A percentile compares a stretch with the other conserved stretches of the same genome.
Conservation (phyloP, 30 jellyfish, hydroid and myxozoan genomes). For the Turritopsis dohrnii region DNA sequence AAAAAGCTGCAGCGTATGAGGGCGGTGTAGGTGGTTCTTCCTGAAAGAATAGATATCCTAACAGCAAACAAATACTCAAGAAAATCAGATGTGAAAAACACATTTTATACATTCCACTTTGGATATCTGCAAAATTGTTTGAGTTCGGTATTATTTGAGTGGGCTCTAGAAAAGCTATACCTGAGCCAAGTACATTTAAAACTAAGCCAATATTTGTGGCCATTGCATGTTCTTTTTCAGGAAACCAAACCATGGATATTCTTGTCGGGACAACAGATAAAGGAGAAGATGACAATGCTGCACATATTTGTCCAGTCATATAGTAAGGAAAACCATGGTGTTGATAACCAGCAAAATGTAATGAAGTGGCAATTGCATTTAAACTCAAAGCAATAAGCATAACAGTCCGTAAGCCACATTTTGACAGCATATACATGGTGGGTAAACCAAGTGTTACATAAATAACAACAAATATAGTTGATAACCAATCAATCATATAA, state of each 20-base stretch:
- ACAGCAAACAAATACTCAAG: background rate
- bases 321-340: background rate
- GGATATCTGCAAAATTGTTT: background rate
- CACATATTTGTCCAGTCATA: background rate
- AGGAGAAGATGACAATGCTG: background rate
- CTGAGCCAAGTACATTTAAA: background rate
- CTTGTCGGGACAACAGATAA: conserved; percentile 3
- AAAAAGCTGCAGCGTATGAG: conserved; percentile 39
- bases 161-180: background rate
- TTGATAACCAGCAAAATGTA: conserved; percentile 4
- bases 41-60: background rate
- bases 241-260: conserved; percentile 11
- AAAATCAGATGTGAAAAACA: background rate
- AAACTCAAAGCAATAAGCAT: conserved; percentile 3
- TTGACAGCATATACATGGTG: conserved; percentile 46
- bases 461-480: conserved; percentile 47
- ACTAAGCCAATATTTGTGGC: background rate
- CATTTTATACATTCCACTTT: background rate
- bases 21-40: conserved; percentile 19
- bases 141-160: background rate
- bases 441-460: conserved; percentile 57
- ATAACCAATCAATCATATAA: conserved; percentile 49
- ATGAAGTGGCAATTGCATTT: background rate
- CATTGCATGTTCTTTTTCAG: conserved; percentile 6
- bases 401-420: background rate